Conservation (phyloP, 2,797 vertebrate species). For the Pelodytes ibericus region DNA sequence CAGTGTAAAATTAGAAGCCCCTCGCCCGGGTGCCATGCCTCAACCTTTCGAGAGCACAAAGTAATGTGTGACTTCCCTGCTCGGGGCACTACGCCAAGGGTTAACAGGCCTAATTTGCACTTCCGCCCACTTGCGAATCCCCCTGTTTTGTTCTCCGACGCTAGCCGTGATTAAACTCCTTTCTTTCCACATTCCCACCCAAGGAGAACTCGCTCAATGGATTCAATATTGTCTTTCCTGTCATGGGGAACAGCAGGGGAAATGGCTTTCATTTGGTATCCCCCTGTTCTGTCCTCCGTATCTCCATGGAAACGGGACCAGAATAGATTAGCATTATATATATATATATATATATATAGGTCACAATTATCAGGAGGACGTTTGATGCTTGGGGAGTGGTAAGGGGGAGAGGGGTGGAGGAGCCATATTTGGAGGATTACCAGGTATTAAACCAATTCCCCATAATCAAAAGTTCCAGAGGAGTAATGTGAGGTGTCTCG, state of each 20-base stretch:
- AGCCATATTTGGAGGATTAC: constrained; percentile 2
- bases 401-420: constrained; percentile 45
- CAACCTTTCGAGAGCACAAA: no score
- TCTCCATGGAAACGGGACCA: constrained; percentile 74
- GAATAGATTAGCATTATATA: constrained; percentile 65
- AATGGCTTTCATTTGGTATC: constrained; percentile 55
- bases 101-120: neutral
- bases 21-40: no score
- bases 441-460: constrained; percentile 23
- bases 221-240: constrained; percentile 37
- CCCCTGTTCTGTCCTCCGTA: constrained; percentile 63
- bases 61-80: no score
- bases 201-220: constrained; percentile 10
- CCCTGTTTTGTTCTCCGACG: neutral
- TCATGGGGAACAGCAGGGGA: constrained; percentile 51
- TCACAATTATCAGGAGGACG: constrained; percentile 68
- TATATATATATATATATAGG: constrained; percentile 75
- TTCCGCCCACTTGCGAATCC: neutral
- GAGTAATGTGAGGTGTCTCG: constrained; percentile 1
- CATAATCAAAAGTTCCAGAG: neutral
- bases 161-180: constrained; percentile 26
- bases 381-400: constrained; percentile 56
- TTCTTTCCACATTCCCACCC: constrained; percentile 16
- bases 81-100: neutral
- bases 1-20: no score